Conservation (phyloP, 2,888 invertebrate genomes). For the Lithophane socia region DNA sequence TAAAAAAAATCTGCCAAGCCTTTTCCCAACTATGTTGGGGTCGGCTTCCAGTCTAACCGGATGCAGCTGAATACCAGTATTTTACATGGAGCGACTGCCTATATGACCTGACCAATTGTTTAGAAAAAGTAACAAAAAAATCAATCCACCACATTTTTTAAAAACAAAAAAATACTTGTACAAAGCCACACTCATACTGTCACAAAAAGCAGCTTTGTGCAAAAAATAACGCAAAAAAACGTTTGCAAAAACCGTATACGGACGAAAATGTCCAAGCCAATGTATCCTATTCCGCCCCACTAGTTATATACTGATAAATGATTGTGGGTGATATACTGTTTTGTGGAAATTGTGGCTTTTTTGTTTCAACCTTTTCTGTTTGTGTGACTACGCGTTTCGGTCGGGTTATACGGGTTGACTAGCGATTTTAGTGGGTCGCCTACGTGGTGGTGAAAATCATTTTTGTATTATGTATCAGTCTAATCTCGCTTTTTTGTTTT, state of each 20-base stretch:
- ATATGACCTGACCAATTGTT: background rate
- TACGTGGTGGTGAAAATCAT: constrained; percentile 48
- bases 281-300: constrained; percentile 85
- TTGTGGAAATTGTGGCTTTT: constrained; percentile 73
- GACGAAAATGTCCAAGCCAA: constrained; percentile 81
- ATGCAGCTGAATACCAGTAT: too few relatives aligned
- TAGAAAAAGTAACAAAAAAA: constrained; percentile 34
- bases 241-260: constrained; percentile 68
- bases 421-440: constrained; percentile 54
- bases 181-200: constrained; percentile 49
- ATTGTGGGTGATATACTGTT: constrained; percentile 80
- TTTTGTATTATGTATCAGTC: constrained; percentile 36
- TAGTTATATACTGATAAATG: constrained; percentile 89
- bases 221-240: constrained; percentile 67
- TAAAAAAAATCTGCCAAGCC: too few relatives aligned
- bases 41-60: too few relatives aligned
- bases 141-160: constrained; percentile 46
- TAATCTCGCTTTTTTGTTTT: constrained; percentile 33
- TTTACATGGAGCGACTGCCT: too few relatives aligned
- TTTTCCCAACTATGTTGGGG: too few relatives aligned
- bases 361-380: constrained; percentile 69
- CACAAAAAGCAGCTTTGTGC: constrained; percentile 64
- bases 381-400: constrained; percentile 66
- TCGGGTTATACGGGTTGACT: constrained; percentile 58
- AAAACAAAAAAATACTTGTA: constrained; percentile 55